Base-by-base conservation (phyloP, 1,140 invertebrate species). In the Rhynchophorus ferrugineus region DNA sequence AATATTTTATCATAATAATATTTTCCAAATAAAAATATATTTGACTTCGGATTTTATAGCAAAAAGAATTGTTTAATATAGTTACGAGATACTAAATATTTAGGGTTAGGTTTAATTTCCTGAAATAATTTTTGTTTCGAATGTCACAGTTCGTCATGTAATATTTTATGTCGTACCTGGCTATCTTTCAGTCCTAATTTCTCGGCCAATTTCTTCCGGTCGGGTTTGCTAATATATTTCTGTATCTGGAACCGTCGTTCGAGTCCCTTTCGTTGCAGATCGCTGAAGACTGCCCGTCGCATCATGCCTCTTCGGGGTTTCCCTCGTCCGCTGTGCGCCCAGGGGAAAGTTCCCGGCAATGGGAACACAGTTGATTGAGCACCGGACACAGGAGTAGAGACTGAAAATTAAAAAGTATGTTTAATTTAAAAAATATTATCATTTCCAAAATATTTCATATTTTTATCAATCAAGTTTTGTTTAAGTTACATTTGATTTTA, bases 161-260 rank as follows among this genome's bases (percentile, higher is more conserved):
- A 29, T 11, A 11, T 29, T 29, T 5, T 29, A 29, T 29, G 5
- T 5, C 24, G 24, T 11, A 93, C 91, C 82, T 93, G 90, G 63
- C 89, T 91, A 65, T 98, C 95, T 62, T 95, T 96, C 0, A 98
- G 78, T 16, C 93, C 94, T 33, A 98, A 76, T 70, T 94, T 92
- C 67, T 95, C 92, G 0, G 95, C 95, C 20, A 98, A 73, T 66
- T 96, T 95, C 71, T 95, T 91, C 64, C 95, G 80, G 71, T 98
- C 94, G 0, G 93, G 93, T 70, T 98, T 98, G 50, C 90, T 95
- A 64, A 98, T 97, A 71, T 98, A 98, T 71, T 97, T 96, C 72
- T 98, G 94, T n/a, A 94, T 79, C 69, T 94, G 91, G 72, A 97
- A 98, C 61, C 92, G 73, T 59, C 93, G 88, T 72, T 98, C 95